Base-by-base conservation (phyloP, 2,888 invertebrate genomes). In the Tinea semifulvella region DNA sequence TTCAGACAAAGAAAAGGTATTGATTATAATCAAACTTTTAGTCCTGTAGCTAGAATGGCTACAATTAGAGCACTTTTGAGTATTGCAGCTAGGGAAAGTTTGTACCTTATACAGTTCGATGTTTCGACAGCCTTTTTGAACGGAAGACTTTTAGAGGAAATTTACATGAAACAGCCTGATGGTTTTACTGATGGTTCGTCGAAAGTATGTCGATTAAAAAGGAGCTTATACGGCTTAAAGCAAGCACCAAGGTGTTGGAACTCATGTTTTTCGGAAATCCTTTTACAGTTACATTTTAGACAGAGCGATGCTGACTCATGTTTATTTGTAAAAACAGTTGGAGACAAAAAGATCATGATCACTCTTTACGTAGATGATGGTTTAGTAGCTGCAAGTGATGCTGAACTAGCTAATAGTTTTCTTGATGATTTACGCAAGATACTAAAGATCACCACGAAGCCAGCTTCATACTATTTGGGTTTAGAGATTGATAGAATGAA, bases 291-390 rank as follows among this genome's bases (percentile, higher is more conserved):
- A 17, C 13, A 13, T 4, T 31, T 43, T 20, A 43, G 18, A 31
- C 31, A 19, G 28, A 43, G 31, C 13, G 43, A 43, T 13, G 43
- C 31, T 10, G 43, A 43, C 16, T 25, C 43, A 31, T 43, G 43
- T 31, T 25, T 43, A 4, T 43, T 11, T 26, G 17, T 31, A 8
- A 28, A 25, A 20, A 13, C n/a, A 3, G 25, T 4, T 10, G 19
- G 18, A n/a, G 10, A 18, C 7, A 43, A 43, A 19, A 43, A 31
- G 31, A 31, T 43, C 2, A 5, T 43, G 17, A n/a, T 43, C 10
- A 25, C 31, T 43, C 19, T 46, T 13, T 42, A 46, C 14, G 42
- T 46, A 8, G 46, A 46, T 26, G 46, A 46, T 13, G 46, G 42
- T 17, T 18, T 46, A 10, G 25, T 42, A n/a, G 46, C 46, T 5